These are phyloP conservation scores for Amblyopsis rosae DNA, from an alignment of 2,113 vertebrate genomes.

Conservation along the genomic window DNA sequence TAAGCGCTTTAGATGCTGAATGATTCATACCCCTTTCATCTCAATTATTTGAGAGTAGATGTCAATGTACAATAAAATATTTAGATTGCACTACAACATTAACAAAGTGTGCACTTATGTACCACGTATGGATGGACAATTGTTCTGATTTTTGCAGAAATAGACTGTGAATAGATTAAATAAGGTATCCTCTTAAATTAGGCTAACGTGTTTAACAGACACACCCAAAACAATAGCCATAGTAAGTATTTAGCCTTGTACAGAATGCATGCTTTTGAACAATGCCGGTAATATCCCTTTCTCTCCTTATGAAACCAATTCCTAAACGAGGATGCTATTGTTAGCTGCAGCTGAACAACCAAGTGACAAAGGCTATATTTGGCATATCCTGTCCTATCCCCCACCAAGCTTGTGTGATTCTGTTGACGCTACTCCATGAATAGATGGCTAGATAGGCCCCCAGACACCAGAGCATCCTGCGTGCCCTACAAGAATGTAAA, in stretches of 20 bases:
- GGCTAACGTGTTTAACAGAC: constrained; percentile 36
- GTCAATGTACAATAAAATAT: too few species aligned
- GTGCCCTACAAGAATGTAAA: constrained; percentile 79
- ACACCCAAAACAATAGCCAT: constrained; percentile 30
- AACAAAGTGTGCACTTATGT: too few species aligned
- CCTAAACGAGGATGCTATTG: constrained; percentile 49
- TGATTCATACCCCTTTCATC: too few species aligned
- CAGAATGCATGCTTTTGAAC: constrained; percentile 29
- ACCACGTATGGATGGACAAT: too few species aligned
- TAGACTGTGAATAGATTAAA: not conserved
- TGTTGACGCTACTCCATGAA: constrained; percentile 46
- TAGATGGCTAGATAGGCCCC: constrained; percentile 55
- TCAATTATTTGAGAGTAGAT: too few species aligned
- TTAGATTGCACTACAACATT: too few species aligned
- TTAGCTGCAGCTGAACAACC: constrained; percentile 55
- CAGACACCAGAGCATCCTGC: constrained; percentile 67
- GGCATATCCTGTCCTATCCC: constrained; percentile 55
- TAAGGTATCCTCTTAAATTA: not conserved
- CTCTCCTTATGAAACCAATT: constrained; percentile 50
- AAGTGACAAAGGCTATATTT: constrained; percentile 47
- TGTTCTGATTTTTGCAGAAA: not conserved
- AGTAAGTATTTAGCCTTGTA: constrained; percentile 29
- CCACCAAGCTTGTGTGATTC: constrained; percentile 34
- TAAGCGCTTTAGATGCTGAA: too few species aligned
- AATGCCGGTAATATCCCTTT: constrained; percentile 44